phyloP scores from a whole-genome alignment of 2,888 invertebrate genomes.

The Cephus nigrinus region DNA sequence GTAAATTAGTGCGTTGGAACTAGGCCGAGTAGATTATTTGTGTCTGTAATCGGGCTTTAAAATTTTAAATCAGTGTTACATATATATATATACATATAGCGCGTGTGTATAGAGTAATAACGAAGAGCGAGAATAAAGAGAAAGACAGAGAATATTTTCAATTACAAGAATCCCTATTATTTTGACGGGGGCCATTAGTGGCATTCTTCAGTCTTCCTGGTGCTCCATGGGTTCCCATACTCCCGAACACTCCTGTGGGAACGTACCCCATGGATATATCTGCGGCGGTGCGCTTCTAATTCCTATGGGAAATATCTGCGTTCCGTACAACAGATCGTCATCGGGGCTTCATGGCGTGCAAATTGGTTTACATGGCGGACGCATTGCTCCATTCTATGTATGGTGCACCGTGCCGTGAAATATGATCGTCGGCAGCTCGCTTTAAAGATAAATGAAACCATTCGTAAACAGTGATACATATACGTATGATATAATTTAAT shows the following conservation, averaged over 20 bases:
- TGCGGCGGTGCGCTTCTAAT: slow-evolving; percentile 36
- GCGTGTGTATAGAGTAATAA: background rate
- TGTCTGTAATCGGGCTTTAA: background rate
- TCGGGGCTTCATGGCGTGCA: slow-evolving; percentile 59
- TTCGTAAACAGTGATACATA: background rate
- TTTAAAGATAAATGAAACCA: slow-evolving; percentile 27
- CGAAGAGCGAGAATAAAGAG: background rate
- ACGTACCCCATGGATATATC: slow-evolving; percentile 19
- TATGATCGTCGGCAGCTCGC: slow-evolving; percentile 6
- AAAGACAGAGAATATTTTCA: slow-evolving; percentile 32
- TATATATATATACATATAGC: background rate
- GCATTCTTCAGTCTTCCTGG: slow-evolving; percentile 41
- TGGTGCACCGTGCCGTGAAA: slow-evolving; percentile 4
- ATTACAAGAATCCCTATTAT: slow-evolving; percentile 46
- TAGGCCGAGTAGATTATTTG: background rate
- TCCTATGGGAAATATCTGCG: slow-evolving; percentile 64
- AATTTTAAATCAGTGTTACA: background rate
- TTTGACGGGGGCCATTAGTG: slow-evolving; percentile 32
- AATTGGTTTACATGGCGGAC: slow-evolving; percentile 61
- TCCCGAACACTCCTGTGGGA: slow-evolving; percentile 57
- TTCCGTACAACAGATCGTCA: slow-evolving; percentile 47
- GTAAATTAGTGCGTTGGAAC: background rate
- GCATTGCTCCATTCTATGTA: background rate
- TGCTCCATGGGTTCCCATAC: slow-evolving; percentile 51
- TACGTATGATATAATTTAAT: slow-evolving; percentile 24